phyloP scores from a whole-genome alignment of 2,113 vertebrate genomes.

The Limanda limanda region DNA sequence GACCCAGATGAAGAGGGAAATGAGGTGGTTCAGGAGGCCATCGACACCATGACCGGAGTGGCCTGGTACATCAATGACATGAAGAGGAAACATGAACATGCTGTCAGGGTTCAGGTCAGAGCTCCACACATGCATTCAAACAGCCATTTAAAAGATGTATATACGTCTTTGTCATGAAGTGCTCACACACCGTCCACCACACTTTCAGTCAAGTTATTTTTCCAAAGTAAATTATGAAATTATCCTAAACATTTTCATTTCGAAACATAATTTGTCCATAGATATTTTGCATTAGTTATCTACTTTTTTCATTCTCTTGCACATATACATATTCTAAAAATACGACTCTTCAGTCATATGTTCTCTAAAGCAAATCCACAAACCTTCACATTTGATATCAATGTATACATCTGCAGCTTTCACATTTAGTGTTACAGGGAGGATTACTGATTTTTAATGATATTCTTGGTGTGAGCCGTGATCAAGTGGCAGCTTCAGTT shows the following conservation, averaged over 20 bases:
- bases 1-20: conserved; percentile 88
- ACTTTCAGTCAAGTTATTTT: not conserved
- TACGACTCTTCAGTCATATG: not conserved
- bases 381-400: not conserved
- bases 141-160: not conserved
- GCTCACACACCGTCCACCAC: not conserved
- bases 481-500: not conserved
- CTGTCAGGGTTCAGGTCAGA: conserved; percentile 93
- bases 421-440: not conserved
- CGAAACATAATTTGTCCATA: too few species aligned
- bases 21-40: conserved; percentile 93
- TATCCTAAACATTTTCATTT: not conserved
- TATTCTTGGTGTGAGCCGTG: conserved; percentile 9
- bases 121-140: not conserved
- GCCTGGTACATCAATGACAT: conserved; percentile 99
- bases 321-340: not conserved
- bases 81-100: conserved; percentile 97
- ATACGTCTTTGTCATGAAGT: not conserved
- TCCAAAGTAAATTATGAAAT: not conserved
- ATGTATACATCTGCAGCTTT: not conserved
- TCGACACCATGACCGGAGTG: conserved; percentile 96
- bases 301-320: not conserved
- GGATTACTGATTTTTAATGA: conserved; percentile 1
- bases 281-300: too few species aligned
- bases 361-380: not conserved